Evolutionary conservation across 2,797 vertebrate genomes (phyloP).

Genomic region (Heliangelus exortis): DNA sequence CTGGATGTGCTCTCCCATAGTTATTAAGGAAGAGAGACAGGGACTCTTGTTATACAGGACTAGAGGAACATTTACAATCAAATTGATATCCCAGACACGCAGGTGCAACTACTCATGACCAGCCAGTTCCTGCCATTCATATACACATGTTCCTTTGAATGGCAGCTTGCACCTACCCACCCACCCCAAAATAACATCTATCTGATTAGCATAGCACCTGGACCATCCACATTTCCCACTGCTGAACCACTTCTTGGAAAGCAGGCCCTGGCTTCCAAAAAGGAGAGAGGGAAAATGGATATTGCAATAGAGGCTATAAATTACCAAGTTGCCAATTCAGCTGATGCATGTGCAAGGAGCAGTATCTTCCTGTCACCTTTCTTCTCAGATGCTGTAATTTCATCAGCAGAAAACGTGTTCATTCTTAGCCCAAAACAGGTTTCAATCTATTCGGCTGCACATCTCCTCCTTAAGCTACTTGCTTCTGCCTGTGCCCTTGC

Average conservation of each 20-base stretch:
- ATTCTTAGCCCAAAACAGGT: neutral
- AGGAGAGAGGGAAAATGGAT: neutral
- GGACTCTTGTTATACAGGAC: neutral
- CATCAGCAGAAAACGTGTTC: neutral
- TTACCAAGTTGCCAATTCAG: conserved; percentile 43
- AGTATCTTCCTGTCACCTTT: neutral
- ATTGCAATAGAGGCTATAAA: conserved; percentile 46
- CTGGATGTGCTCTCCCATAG: neutral
- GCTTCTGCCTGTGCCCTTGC: neutral
- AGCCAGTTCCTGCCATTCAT: conserved; percentile 62
- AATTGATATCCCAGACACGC: conserved; percentile 46
- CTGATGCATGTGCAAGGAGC: conserved; percentile 1
- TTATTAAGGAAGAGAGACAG: conserved; percentile 32
- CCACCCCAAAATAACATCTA: conserved; percentile 59
- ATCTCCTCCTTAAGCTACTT: fast-evolving
- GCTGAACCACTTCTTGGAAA: conserved; percentile 68
- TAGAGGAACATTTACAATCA: conserved; percentile 53
- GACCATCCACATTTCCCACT: conserved; percentile 67
- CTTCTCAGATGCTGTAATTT: neutral
- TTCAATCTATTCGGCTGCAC: neutral
- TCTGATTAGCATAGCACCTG: conserved; percentile 68
- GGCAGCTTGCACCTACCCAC: conserved; percentile 52
- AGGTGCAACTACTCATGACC: conserved; percentile 67
- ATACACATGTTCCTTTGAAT: conserved; percentile 60
- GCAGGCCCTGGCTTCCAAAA: conserved; percentile 65